phyloP scores from a whole-genome alignment of 2,797 vertebrate genomes.

The Coranthus polyacanthus region DNA sequence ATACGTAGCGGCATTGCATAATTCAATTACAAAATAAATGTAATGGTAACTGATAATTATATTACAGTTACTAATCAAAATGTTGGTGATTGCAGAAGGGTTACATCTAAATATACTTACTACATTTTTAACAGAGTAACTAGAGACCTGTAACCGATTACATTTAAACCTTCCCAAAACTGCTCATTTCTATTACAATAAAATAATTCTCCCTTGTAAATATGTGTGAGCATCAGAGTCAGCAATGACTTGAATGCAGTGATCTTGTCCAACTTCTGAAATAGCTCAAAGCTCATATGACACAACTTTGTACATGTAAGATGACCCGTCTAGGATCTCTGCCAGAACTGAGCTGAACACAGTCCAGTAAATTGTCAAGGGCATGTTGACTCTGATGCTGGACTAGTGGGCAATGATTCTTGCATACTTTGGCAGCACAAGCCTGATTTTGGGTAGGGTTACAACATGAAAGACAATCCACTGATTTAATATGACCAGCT shows the following conservation, averaged over 20 bases:
- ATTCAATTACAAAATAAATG: too few species aligned
- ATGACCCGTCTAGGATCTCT: conserved; percentile 22
- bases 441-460: conserved; percentile 20
- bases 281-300: conserved; percentile 45
- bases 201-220: conserved; percentile 13
- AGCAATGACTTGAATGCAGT: not conserved
- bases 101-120: too few species aligned
- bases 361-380: conserved; percentile 55
- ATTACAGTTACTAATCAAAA: too few species aligned
- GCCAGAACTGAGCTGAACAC: conserved; percentile 38
- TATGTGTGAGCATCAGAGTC: not conserved
- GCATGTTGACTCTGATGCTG: conserved; percentile 47
- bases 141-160: too few species aligned
- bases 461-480: conserved; percentile 41
- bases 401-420: conserved; percentile 18
- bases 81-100: too few species aligned
- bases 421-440: conserved; percentile 31
- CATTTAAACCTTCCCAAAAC: too few species aligned
- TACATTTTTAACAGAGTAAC: too few species aligned
- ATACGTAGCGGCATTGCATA: too few species aligned
- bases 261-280: conserved; percentile 34
- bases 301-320: conserved; percentile 53
- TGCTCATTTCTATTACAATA: too few species aligned
- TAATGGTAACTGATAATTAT: too few species aligned
- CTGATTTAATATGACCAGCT: too few species aligned